Percentiles rank a stretch among this genome's conserved stretches.
Conservation (phyloP, 2,888 invertebrate species). For the Nebria brevicollis region DNA sequence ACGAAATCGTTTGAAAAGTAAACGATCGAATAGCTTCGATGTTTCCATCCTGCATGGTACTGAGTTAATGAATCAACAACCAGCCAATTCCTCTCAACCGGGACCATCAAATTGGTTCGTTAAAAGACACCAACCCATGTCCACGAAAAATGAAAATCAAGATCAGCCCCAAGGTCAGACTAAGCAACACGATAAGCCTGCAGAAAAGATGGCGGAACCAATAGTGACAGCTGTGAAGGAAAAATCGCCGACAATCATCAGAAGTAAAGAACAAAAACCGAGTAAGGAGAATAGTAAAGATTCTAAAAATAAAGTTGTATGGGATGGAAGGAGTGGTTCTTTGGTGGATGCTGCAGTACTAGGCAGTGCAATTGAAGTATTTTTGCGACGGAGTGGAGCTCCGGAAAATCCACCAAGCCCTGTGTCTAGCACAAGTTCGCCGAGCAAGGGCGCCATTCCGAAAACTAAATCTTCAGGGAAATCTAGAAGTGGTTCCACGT, state of each 20-base stretch:
- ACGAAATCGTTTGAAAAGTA: slow-evolving; percentile 71
- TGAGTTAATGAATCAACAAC: slow-evolving; percentile 61
- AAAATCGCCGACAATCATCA: slow-evolving; percentile 55
- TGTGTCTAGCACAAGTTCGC: slow-evolving; percentile 52
- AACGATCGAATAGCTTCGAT: slow-evolving; percentile 86
- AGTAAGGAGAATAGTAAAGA: slow-evolving; percentile 53
- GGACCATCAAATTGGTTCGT: slow-evolving; percentile 79
- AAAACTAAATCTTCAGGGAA: slow-evolving; percentile 40
- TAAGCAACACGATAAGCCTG: slow-evolving; percentile 53
- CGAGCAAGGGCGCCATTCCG: slow-evolving; percentile 47
- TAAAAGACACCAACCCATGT: slow-evolving; percentile 81
- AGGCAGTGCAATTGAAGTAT: slow-evolving; percentile 87
- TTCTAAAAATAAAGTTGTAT: slow-evolving; percentile 68
- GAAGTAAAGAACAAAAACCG: slow-evolving; percentile 47
- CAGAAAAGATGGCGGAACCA: slow-evolving; percentile 54
- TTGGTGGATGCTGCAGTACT: slow-evolving; percentile 83
- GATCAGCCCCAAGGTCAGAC: slow-evolving; percentile 60
- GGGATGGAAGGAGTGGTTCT: slow-evolving; percentile 81
- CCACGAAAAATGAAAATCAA: slow-evolving; percentile 63
- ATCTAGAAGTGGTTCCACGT: slow-evolving; percentile 55
- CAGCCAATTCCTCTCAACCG: slow-evolving; percentile 50
- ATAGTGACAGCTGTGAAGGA: slow-evolving; percentile 72
- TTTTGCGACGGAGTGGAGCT: slow-evolving; percentile 71
- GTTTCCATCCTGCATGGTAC: slow-evolving; percentile 75
- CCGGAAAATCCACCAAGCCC: slow-evolving; percentile 61